Evolutionary conservation across 2,113 vertebrate genomes (phyloP).

Genomic region (Paramisgurnus dabryanus): DNA sequence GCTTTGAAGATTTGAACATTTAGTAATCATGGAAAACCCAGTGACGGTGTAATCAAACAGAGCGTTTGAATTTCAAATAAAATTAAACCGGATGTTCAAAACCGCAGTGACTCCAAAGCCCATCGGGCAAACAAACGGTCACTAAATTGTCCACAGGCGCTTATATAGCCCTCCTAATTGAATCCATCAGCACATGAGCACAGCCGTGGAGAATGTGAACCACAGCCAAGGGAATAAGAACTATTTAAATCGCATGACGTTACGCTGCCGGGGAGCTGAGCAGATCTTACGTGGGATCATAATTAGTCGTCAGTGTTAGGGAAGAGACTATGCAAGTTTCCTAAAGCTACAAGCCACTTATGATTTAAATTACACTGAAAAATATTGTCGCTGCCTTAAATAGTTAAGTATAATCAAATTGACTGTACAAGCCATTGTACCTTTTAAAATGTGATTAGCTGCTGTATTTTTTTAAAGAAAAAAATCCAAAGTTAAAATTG

Average conservation of each 20-base stretch:
- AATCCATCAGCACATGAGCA: slow-evolving; percentile 37
- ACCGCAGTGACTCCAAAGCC: slow-evolving; percentile 17
- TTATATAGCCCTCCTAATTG: slow-evolving; percentile 32
- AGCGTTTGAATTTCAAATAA: not conserved
- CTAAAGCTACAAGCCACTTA: too few species aligned
- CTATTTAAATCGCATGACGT: slow-evolving; percentile 39
- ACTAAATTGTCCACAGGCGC: slow-evolving; percentile 33
- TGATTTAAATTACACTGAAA: too few species aligned
- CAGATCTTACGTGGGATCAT: slow-evolving; percentile 31
- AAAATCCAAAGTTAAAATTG: too few species aligned
- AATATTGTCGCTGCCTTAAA: too few species aligned
- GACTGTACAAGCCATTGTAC: too few species aligned
- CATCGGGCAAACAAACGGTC: slow-evolving; percentile 32
- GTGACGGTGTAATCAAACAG: slow-evolving; percentile 16
- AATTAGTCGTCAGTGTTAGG: slow-evolving; percentile 35
- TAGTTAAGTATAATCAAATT: too few species aligned
- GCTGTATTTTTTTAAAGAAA: too few species aligned
- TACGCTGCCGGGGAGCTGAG: slow-evolving; percentile 7
- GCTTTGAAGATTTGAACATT: not conserved
- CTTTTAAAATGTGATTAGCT: too few species aligned
- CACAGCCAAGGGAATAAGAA: slow-evolving; percentile 43
- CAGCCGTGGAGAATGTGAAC: slow-evolving; percentile 32
- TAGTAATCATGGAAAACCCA: slow-evolving; percentile 1
- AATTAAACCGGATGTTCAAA: slow-evolving; percentile 35
- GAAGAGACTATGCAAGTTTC: not conserved